Conservation (phyloP, 2,113 vertebrate genomes). For the Daboia siamensis region DNA sequence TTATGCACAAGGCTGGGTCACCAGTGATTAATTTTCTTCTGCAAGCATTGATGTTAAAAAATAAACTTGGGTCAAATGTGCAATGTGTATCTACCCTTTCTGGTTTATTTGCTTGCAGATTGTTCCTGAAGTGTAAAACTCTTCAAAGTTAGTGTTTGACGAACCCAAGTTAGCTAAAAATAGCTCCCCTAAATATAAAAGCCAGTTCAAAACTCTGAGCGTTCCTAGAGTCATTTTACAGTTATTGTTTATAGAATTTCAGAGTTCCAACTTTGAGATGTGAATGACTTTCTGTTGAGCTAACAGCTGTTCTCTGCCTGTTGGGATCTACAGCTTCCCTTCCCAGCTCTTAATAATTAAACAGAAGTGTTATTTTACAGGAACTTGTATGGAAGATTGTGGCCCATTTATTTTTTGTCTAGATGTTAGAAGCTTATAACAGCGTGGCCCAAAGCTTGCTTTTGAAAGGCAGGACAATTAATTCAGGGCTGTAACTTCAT, state of each 20-base stretch:
- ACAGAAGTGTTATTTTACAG: constrained; percentile 66
- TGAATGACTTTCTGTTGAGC: constrained; percentile 69
- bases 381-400: constrained; percentile 42
- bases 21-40: constrained; percentile 9
- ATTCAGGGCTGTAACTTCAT: background rate
- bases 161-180: constrained; percentile 69
- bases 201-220: constrained; percentile 50
- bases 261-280: constrained; percentile 58
- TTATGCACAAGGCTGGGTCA: constrained; percentile 13
- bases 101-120: background rate
- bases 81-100: background rate
- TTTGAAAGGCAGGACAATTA: background rate
- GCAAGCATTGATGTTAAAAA: constrained; percentile 35
- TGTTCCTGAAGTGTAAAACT: background rate
- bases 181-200: constrained; percentile 66
- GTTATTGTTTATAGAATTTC: constrained; percentile 67
- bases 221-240: constrained; percentile 55
- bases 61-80: background rate
- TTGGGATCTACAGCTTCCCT: constrained; percentile 63
- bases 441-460: background rate
- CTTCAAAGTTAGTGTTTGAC: constrained; percentile 32
- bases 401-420: background rate
- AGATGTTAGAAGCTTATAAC: background rate
- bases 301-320: constrained; percentile 77
- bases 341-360: constrained; percentile 66